Evolutionary conservation across 2,113 vertebrate species (phyloP).

Genomic region (Charadrius vociferus): DNA sequence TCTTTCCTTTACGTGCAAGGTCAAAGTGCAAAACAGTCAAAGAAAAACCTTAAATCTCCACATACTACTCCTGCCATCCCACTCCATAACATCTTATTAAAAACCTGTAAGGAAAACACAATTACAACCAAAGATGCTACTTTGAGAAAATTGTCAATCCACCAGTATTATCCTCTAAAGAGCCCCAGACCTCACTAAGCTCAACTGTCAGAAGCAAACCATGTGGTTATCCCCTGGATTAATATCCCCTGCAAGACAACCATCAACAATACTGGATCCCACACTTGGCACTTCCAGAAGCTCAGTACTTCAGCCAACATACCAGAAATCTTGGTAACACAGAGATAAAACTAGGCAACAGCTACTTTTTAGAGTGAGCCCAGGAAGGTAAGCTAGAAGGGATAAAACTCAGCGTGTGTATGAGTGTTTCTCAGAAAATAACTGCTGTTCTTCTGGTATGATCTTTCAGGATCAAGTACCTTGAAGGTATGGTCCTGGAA

Average conservation of each 20-base stretch:
- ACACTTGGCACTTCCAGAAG: neutral
- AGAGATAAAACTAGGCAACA: neutral
- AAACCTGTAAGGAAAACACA: neutral
- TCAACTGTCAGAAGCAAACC: neutral
- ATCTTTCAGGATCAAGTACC: neutral
- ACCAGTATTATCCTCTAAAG: neutral
- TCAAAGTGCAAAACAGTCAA: neutral
- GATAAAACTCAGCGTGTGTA: neutral
- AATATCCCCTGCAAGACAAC: neutral
- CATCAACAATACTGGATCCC: neutral
- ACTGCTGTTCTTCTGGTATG: neutral
- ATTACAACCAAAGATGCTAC: neutral
- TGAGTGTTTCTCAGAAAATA: neutral
- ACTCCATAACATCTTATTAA: neutral
- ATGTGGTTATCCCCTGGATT: neutral
- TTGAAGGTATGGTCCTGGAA: neutral
- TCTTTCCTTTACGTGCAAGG: neutral
- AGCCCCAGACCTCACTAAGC: neutral
- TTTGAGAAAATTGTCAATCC: neutral
- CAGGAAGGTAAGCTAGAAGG: neutral
- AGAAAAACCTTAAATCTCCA: neutral
- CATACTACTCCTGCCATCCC: neutral
- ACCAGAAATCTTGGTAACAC: neutral
- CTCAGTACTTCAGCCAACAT: neutral
- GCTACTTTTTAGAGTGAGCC: neutral